These are phyloP conservation scores for Macroramphosus scolopax DNA, from an alignment of 2,797 vertebrate species.

Conservation along the genomic window DNA sequence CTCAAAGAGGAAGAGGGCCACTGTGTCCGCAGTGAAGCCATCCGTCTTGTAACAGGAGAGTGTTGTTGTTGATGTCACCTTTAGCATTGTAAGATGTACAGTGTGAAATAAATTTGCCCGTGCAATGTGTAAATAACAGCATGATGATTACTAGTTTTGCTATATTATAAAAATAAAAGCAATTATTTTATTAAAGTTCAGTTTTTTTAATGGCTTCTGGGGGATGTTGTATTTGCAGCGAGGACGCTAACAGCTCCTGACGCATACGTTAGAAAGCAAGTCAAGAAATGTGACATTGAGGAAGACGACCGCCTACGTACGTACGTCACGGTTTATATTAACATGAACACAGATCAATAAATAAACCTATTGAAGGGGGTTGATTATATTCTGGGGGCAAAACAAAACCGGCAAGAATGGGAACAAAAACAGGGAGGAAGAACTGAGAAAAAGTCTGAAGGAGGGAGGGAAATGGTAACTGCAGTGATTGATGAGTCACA, in stretches of 20 bases:
- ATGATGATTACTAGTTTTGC: conserved; percentile 96
- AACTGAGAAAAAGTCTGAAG: conserved; percentile 46
- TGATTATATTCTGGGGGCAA: conserved; percentile 27
- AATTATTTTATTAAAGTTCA: conserved; percentile 98
- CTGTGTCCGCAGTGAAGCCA: conserved; percentile 78
- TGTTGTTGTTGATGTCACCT: conserved; percentile 86
- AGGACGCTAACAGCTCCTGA: too few relatives aligned
- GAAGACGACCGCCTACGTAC: too few relatives aligned
- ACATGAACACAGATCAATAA: conserved; percentile 15
- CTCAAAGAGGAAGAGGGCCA: conserved; percentile 74
- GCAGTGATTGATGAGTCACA: conserved; percentile 87
- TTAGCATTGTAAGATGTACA: conserved; percentile 87
- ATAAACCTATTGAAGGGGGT: conserved; percentile 17
- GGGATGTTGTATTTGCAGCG: too few relatives aligned
- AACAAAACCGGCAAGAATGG: too few relatives aligned
- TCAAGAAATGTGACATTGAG: too few relatives aligned
- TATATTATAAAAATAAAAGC: conserved; percentile 95
- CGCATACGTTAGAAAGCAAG: too few relatives aligned
- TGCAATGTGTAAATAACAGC: conserved; percentile 95
- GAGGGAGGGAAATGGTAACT: conserved; percentile 70
- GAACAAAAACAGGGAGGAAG: conserved; percentile 40
- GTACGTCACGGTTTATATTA: too few relatives aligned
- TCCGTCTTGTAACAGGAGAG: conserved; percentile 82
- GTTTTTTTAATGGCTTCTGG: conserved; percentile 82
- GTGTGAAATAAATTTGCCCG: conserved; percentile 87